Conservation (phyloP, 2,113 vertebrate species). For the Saguinus imperator region DNA sequence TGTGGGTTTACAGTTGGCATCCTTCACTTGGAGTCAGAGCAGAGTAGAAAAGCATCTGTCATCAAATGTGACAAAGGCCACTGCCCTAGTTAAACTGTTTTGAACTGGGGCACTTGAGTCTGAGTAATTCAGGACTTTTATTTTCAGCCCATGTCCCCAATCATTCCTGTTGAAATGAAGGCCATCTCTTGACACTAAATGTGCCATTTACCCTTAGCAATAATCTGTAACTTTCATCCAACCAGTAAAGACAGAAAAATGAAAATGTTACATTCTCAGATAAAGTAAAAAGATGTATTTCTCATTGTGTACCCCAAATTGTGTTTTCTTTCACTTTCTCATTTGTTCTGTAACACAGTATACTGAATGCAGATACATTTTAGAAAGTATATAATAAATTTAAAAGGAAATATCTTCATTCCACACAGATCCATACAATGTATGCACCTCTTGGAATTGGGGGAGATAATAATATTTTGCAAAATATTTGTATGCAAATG, state of each 20-base stretch:
- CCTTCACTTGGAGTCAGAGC: not conserved
- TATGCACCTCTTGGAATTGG: not conserved
- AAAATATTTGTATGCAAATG: not conserved
- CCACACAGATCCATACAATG: not conserved
- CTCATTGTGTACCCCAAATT: not conserved
- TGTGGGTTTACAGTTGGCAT: not conserved
- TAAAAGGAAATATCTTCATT: not conserved
- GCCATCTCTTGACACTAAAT: conserved; percentile 58
- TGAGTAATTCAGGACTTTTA: conserved; percentile 73
- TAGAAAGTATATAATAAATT: not conserved
- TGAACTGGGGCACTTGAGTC: conserved; percentile 70
- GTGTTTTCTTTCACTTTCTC: not conserved
- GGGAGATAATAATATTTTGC: not conserved
- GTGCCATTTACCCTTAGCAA: conserved; percentile 50
- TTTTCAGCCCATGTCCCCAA: conserved; percentile 77
- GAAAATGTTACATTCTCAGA: conserved; percentile 24
- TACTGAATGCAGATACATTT: not conserved
- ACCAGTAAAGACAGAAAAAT: conserved; percentile 49
- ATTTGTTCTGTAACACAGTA: not conserved
- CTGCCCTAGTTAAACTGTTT: conserved; percentile 70
- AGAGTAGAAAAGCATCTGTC: conserved; percentile 46
- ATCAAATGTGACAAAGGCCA: conserved; percentile 57
- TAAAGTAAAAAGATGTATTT: not conserved
- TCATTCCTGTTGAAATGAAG: conserved; percentile 72
- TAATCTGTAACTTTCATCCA: conserved; percentile 63